Conservation (phyloP, 2,113 vertebrate genomes). For the Callospermophilus lateralis region DNA sequence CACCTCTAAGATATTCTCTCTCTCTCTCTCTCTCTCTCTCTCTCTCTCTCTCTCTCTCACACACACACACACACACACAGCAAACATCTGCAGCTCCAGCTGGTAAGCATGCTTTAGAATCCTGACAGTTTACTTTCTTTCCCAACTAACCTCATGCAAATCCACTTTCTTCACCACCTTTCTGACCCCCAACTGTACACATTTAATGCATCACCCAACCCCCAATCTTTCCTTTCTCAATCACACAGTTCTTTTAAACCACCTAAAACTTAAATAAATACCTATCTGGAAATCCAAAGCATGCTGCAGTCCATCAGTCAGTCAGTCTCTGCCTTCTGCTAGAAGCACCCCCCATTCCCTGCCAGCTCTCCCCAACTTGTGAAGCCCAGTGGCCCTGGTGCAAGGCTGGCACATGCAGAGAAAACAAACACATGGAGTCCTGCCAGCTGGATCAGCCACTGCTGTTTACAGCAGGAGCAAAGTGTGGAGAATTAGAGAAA, state of each 20-base stretch:
- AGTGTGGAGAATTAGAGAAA: slow-evolving; percentile 64
- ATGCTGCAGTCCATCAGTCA: slow-evolving; percentile 75
- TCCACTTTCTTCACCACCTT: slow-evolving; percentile 62
- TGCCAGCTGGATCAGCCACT: slow-evolving; percentile 85
- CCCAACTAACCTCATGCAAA: slow-evolving; percentile 66
- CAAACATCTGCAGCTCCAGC: slow-evolving; percentile 71
- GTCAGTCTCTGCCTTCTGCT: slow-evolving; percentile 59
- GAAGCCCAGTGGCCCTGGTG: slow-evolving; percentile 71
- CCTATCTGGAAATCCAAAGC: slow-evolving; percentile 83
- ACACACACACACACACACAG: neutral
- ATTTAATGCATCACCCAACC: slow-evolving; percentile 66
- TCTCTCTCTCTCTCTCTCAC: too few species aligned
- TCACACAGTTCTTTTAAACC: slow-evolving; percentile 86
- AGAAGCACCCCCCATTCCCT: slow-evolving; percentile 41
- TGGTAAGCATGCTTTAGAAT: slow-evolving; percentile 81
- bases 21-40: too few species aligned
- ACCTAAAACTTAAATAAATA: slow-evolving; percentile 89
- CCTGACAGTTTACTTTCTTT: slow-evolving; percentile 73
- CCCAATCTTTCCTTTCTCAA: slow-evolving; percentile 84
- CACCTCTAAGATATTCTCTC: neutral
- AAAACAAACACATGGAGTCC: slow-evolving; percentile 86
- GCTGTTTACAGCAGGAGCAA: slow-evolving; percentile 76
- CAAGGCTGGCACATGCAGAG: slow-evolving; percentile 74
- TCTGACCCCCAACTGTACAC: slow-evolving; percentile 83
- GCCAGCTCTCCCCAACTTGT: neutral